Evolutionary conservation across 2,888 invertebrate genomes (phyloP).

Genomic region (Ariolimax columbianus): DNA sequence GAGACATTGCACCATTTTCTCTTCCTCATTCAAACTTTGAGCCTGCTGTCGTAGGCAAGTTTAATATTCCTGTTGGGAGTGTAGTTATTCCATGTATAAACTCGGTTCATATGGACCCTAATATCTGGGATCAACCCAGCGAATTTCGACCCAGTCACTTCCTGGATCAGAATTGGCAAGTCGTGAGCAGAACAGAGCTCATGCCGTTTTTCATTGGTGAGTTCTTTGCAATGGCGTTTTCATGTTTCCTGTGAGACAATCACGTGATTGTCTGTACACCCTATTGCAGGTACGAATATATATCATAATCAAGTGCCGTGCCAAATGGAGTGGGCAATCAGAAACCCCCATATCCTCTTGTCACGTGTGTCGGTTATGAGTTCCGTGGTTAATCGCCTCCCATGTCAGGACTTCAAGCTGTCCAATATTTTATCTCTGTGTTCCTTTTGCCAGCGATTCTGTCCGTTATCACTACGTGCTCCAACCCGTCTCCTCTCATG

Average conservation of each 20-base stretch:
- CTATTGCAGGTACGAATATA: too few relatives aligned
- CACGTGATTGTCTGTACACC: too few relatives aligned
- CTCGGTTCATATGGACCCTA: constrained; percentile 69
- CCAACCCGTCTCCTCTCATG: too few relatives aligned
- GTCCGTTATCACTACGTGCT: too few relatives aligned
- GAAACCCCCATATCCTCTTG: too few relatives aligned
- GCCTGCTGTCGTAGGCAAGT: constrained; percentile 62
- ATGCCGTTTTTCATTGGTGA: constrained; percentile 70
- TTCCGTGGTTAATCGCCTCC: too few relatives aligned
- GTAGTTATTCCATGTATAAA: constrained; percentile 69
- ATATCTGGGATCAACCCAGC: constrained; percentile 68
- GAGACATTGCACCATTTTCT: constrained; percentile 55
- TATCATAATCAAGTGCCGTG: too few relatives aligned
- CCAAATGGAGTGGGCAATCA: too few relatives aligned
- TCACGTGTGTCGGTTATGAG: too few relatives aligned
- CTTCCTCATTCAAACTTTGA: constrained; percentile 62
- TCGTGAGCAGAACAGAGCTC: constrained; percentile 61
- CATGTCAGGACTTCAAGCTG: neutral
- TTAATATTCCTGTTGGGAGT: constrained; percentile 64
- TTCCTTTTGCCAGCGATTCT: too few relatives aligned
- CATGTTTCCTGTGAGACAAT: too few relatives aligned
- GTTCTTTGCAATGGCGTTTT: neutral
- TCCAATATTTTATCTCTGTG: too few relatives aligned
- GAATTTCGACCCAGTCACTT: constrained; percentile 70
- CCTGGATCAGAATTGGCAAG: constrained; percentile 60